Percentiles rank a stretch among this genome's conserved stretches.
Conservation (phyloP, 2,113 vertebrate genomes). For the Helogale parvula region DNA sequence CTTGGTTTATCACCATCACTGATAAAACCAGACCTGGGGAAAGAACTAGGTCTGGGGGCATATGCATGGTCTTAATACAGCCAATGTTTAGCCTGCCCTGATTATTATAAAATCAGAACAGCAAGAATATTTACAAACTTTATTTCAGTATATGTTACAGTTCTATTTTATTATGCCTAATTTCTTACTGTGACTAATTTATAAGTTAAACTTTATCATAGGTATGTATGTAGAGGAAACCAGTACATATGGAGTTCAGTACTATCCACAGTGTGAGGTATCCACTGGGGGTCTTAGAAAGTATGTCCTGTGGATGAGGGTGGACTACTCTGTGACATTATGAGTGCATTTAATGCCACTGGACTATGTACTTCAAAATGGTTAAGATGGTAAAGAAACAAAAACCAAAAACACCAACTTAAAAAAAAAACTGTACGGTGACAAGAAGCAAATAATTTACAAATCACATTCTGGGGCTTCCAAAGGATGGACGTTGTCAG, state of each 20-base stretch:
- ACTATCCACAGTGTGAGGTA: neutral
- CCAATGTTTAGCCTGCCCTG: neutral
- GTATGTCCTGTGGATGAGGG: neutral
- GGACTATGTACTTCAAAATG: neutral
- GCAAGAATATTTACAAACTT: neutral
- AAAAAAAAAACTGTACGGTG: neutral
- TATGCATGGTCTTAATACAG: neutral
- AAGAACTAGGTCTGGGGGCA: neutral
- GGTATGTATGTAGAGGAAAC: neutral
- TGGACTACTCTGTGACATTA: neutral
- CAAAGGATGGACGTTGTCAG: neutral
- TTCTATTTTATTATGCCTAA: neutral
- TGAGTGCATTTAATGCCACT: neutral
- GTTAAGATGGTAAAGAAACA: neutral
- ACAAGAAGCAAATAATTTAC: conserved; percentile 52
- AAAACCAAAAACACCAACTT: neutral
- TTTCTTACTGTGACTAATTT: neutral
- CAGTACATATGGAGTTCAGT: neutral
- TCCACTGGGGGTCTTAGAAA: neutral
- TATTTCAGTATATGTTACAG: neutral
- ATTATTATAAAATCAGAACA: neutral
- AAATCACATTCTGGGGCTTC: neutral
- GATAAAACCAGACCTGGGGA: neutral
- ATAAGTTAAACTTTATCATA: neutral
- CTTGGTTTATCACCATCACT: neutral